A percentile compares a stretch with the other conserved stretches of the same genome.
Conservation (phyloP, 1,140 invertebrate genomes). For the Bombyx mandarina region DNA sequence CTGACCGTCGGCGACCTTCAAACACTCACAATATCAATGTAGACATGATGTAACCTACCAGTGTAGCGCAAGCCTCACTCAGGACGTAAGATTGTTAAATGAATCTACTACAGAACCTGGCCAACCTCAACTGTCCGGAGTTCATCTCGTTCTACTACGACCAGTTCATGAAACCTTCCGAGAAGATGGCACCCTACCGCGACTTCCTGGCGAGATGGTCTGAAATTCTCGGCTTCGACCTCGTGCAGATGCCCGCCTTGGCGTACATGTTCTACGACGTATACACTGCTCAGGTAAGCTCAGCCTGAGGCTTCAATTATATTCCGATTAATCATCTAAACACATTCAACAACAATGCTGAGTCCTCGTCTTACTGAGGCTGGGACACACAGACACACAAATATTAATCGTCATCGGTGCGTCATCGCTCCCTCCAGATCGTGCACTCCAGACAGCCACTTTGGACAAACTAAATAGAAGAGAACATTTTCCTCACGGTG, state of each 20-base stretch:
- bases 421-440: no score
- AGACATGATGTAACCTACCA: not conserved
- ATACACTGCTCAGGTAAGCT: constrained; percentile 12
- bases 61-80: not conserved
- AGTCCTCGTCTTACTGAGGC: not conserved
- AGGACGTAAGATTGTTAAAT: not conserved
- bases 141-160: constrained; percentile 2
- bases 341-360: not conserved
- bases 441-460: no score
- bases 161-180: not conserved
- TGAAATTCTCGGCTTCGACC: not conserved
- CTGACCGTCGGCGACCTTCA: not conserved
- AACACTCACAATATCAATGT: not conserved
- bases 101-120: constrained; percentile 14
- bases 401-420: no score
- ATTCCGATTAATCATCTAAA: not conserved
- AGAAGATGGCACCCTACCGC: constrained; percentile 4
- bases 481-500: not conserved
- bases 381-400: not conserved
- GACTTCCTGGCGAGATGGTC: constrained; percentile 5
- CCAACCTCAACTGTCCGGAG: constrained; percentile 12
- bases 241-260: not conserved
- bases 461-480: no score
- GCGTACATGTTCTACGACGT: constrained; percentile 10
- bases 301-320: not conserved